These are phyloP conservation scores for Melipona quadrifasciata DNA, from an alignment of 1,140 invertebrate genomes.

Conservation along the genomic window DNA sequence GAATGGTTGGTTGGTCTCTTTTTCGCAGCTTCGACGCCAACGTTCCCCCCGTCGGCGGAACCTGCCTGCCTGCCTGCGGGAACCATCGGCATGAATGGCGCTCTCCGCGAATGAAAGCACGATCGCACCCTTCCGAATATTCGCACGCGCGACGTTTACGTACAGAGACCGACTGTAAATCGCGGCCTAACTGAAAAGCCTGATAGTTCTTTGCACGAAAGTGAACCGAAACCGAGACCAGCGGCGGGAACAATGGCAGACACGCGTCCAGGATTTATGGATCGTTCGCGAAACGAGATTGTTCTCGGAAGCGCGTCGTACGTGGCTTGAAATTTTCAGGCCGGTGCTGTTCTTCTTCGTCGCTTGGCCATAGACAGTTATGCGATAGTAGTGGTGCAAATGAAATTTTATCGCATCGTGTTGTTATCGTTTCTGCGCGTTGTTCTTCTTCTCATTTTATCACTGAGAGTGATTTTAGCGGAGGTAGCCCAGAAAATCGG, in stretches of 20 bases:
- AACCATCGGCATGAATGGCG: slow-evolving; percentile 51
- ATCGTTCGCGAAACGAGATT: not conserved
- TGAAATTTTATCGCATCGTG: too few relatives aligned
- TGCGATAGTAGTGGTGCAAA: too few relatives aligned
- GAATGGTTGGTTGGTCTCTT: slow-evolving; percentile 45
- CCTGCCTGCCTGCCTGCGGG: slow-evolving; percentile 25
- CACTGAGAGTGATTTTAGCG: too few relatives aligned
- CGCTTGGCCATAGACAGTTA: not conserved
- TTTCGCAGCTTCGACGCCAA: slow-evolving; percentile 58
- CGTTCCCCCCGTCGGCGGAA: slow-evolving; percentile 19
- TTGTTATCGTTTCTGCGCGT: too few relatives aligned
- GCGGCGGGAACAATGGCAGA: not conserved
- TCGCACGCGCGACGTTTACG: slow-evolving; percentile 10
- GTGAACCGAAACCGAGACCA: not conserved
- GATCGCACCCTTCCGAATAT: slow-evolving; percentile 14
- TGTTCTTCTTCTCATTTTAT: too few relatives aligned
- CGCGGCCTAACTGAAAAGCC: not conserved
- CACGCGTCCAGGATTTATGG: not conserved
- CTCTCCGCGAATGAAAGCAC: slow-evolving; percentile 2
- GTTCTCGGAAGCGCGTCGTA: not conserved
- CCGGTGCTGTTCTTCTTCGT: too few relatives aligned
- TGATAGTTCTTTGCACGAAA: not conserved
- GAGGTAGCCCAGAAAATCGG: too few relatives aligned
- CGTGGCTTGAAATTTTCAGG: not conserved
- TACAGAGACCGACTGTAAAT: not conserved